Evolutionary conservation across 2,797 vertebrate species (phyloP).

Genomic region (Austrolebias charrua): DNA sequence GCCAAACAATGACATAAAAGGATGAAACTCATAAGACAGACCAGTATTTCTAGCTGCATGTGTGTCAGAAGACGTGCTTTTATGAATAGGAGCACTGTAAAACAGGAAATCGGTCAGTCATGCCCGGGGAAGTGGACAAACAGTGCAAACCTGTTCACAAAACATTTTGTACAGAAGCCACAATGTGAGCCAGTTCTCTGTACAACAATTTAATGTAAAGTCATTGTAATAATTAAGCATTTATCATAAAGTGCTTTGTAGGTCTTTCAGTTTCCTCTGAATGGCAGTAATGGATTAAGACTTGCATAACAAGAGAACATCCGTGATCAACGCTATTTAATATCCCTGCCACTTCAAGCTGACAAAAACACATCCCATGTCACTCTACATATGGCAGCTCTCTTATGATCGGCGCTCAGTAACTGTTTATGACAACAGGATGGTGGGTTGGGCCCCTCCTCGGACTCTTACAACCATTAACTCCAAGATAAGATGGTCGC

Average conservation of each 20-base stretch:
- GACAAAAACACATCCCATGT: constrained; percentile 27
- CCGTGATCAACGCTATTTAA: constrained; percentile 25
- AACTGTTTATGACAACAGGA: constrained; percentile 4
- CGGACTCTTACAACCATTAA: constrained; percentile 24
- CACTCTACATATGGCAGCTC: constrained; percentile 31
- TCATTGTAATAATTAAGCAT: neutral
- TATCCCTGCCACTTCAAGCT: constrained; percentile 38
- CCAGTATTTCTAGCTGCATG: constrained; percentile 59
- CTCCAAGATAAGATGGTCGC: constrained; percentile 4
- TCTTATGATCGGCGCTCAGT: constrained; percentile 4
- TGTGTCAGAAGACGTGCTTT: constrained; percentile 28
- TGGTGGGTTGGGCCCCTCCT: neutral
- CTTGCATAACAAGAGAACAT: constrained; percentile 21
- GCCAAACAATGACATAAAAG: constrained; percentile 49
- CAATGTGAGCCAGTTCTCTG: neutral
- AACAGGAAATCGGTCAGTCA: constrained; percentile 58
- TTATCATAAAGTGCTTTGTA: neutral
- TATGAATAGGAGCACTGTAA: constrained; percentile 44
- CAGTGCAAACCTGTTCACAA: constrained; percentile 8
- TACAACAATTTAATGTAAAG: neutral
- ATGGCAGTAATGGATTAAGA: constrained; percentile 6
- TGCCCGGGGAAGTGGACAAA: constrained; percentile 35
- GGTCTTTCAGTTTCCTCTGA: constrained; percentile 4
- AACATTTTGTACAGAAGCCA: neutral
- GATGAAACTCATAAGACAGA: constrained; percentile 44